Conservation (phyloP, 2,797 vertebrate genomes). For the Poliocrania exsul region DNA sequence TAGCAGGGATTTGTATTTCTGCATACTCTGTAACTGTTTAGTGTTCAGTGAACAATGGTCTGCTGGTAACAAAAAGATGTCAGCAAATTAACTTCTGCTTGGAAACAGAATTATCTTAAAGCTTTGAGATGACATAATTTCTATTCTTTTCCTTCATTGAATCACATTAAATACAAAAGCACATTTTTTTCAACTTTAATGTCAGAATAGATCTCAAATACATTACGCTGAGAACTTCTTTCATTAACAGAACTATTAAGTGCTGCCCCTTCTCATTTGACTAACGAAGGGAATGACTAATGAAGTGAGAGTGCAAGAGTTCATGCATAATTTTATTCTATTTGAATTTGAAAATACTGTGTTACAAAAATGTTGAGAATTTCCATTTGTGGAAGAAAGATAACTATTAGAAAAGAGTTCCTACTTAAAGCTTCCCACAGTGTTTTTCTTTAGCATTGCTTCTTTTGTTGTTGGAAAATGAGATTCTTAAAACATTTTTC, state of each 20-base stretch:
- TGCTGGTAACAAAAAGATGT: neutral
- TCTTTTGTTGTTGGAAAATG: neutral
- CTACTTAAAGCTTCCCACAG: neutral
- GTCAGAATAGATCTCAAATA: neutral
- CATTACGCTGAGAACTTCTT: neutral
- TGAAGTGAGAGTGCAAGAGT: neutral
- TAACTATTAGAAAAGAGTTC: neutral
- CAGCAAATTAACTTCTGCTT: neutral
- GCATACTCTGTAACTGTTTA: accelerated
- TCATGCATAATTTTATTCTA: neutral
- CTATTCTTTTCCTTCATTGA: neutral
- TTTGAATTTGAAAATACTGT: conserved; percentile 9
- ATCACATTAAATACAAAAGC: neutral
- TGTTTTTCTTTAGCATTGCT: neutral
- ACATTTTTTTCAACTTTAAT: neutral
- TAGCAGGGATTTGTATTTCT: neutral
- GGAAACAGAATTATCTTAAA: neutral
- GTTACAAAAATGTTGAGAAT: neutral
- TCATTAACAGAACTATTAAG: neutral
- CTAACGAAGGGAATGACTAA: neutral
- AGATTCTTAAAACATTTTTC: neutral
- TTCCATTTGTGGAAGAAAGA: neutral
- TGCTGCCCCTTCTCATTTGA: neutral
- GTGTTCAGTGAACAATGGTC: neutral
- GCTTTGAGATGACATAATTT: neutral